Conservation (phyloP, 92 coral and sea anemone species). For the Paragorgia papillata region DNA sequence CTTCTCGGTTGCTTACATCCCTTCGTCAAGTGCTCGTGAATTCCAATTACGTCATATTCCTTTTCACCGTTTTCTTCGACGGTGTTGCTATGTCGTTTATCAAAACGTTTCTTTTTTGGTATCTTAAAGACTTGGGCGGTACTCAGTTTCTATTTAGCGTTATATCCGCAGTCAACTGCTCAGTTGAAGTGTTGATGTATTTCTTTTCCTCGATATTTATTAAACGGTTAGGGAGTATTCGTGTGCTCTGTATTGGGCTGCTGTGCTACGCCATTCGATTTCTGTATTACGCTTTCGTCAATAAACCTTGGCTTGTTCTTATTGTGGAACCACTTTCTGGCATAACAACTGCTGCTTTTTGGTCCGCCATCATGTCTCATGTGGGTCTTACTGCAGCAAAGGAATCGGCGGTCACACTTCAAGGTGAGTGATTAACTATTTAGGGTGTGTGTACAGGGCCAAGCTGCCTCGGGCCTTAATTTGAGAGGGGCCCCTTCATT, state of each 20-base stretch:
- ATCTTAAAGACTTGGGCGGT: slow-evolving; percentile 93
- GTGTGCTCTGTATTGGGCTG: slow-evolving; percentile 79
- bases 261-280: slow-evolving; percentile 80
- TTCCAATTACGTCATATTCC: slow-evolving; percentile 78
- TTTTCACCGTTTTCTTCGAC: slow-evolving; percentile 88
- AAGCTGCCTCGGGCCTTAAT: no score
- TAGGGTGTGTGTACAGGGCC: no score
- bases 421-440: slow-evolving; percentile 5
- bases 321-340: slow-evolving; percentile 95
- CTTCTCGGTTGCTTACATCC: slow-evolving; percentile 1
- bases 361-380: slow-evolving; percentile 96
- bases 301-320: slow-evolving; percentile 92
- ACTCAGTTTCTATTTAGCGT: slow-evolving; percentile 83
- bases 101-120: slow-evolving; percentile 94
- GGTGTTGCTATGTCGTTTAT: slow-evolving; percentile 98
- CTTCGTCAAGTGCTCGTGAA: slow-evolving; percentile 65
- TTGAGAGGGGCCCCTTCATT: no score
- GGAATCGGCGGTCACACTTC: slow-evolving; percentile 39
- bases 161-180: slow-evolving; percentile 83
- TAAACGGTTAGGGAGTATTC: slow-evolving; percentile 70
- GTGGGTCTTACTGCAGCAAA: slow-evolving; percentile 66
- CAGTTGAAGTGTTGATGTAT: slow-evolving; percentile 81
- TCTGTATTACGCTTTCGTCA: slow-evolving; percentile 68
- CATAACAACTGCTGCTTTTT: slow-evolving; percentile 93
- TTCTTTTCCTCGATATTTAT: slow-evolving; percentile 77